These are phyloP conservation scores for Mesorhabditis sp. DNA, from an alignment of 2,888 invertebrate species.

Conservation along the genomic window DNA sequence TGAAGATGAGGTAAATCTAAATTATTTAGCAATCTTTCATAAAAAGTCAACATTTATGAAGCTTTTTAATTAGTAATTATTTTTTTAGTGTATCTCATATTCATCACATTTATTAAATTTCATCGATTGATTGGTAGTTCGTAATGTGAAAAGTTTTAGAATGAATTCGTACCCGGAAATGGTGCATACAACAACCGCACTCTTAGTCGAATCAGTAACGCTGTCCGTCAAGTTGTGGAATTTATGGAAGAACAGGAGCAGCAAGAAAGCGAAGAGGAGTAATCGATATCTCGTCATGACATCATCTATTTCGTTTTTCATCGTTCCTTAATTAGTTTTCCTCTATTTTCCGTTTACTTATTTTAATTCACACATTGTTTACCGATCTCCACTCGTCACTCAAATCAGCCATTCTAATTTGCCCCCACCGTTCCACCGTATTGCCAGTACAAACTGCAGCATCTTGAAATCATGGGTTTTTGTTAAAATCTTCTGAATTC, in stretches of 20 bases:
- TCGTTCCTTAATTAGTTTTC: neutral
- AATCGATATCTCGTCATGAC: neutral
- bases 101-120: neutral
- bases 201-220: neutral
- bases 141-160: neutral
- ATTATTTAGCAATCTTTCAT: too few relatives aligned
- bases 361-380: too few relatives aligned
- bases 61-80: too few relatives aligned
- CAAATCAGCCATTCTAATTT: too few relatives aligned
- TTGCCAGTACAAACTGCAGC: too few relatives aligned
- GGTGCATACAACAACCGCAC: neutral
- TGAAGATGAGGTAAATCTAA: neutral
- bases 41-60: too few relatives aligned
- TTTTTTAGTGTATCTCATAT: neutral
- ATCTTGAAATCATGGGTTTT: too few relatives aligned
- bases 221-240: neutral
- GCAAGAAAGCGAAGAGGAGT: neutral
- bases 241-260: neutral
- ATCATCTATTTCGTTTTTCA: neutral
- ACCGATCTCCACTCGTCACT: too few relatives aligned
- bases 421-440: too few relatives aligned
- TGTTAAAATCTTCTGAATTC: too few relatives aligned
- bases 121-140: too few relatives aligned
- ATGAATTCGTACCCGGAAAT: neutral
- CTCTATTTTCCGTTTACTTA: neutral